Evolutionary conservation across 1,140 invertebrate genomes (phyloP), one percentile per base, ranked within the genome.

Genomic region (Arctopsyche grandis): DNA sequence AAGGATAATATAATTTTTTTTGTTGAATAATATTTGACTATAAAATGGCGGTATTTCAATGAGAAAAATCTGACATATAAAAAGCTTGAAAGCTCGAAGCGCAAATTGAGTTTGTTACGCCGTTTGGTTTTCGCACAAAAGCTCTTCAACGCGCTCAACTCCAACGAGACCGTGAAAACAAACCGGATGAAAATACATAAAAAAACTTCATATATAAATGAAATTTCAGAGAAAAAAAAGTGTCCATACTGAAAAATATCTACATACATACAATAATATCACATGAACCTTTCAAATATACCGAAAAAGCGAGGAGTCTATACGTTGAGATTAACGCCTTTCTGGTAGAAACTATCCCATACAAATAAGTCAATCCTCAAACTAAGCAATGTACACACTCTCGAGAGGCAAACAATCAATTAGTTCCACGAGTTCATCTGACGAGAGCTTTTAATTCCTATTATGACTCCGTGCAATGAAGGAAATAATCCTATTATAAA

Each of bases 371-470:
- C 63, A 14, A 66, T 66, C 63, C 14, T 24, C 58, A 52, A 52
- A n/a, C n/a, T n/a, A n/a, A 5, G 63, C 22, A 14, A 0, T 10
- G 48, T 3, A 52, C 48, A 52, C 48, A 16, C 48, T 52, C 48
- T 52, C 63, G 63, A 66, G 63, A 24, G 29, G 63, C 63, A 29
- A 22, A 66, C 63, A 66, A 66, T 66, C 63, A 22, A 66, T 66
- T 66, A 66, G 63, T 66, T 66, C 63, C 24, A n/a, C 21, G 9
- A 9, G 56, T 60, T 60, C 9, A 60, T 9, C 56, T 60, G 56
- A 60, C 19, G 56, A 66, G 24, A 66, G 21, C 63, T 19, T 10
- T n/a, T 66, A 66, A 66, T 66, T 22, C 63, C 24, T 12, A 12
- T 26, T 66, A 24, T 22, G 63, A 66, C 63, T 66, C 26, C 63